These are phyloP conservation scores for Cyprinella venusta DNA, from an alignment of 2,797 vertebrate genomes.

Conservation along the genomic window DNA sequence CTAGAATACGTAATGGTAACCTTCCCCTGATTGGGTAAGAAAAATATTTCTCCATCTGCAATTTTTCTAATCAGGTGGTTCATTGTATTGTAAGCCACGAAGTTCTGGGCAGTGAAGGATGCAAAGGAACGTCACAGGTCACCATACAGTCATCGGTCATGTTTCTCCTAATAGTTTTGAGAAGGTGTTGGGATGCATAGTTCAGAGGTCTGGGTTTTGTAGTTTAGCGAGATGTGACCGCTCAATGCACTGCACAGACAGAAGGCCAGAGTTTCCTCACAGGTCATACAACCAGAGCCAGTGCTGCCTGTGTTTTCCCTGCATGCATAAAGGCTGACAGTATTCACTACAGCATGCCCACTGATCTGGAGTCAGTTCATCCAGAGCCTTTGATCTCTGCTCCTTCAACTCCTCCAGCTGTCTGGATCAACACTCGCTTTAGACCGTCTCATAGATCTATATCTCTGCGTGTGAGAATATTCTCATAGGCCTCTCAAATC, in stretches of 20 bases:
- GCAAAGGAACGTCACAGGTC: constrained; percentile 31
- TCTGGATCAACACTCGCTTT: neutral
- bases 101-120: constrained; percentile 9
- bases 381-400: constrained; percentile 65
- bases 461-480: neutral
- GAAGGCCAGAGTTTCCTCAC: constrained; percentile 33
- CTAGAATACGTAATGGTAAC: too few relatives aligned
- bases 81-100: neutral
- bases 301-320: constrained; percentile 27
- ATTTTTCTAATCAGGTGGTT: too few relatives aligned
- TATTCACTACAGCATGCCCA: constrained; percentile 26
- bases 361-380: constrained; percentile 57
- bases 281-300: constrained; percentile 45
- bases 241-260: constrained; percentile 26
- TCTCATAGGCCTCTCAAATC: neutral
- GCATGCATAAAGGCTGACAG: constrained; percentile 56
- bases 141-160: constrained; percentile 43
- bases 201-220: constrained; percentile 60
- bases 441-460: neutral
- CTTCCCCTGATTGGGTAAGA: too few relatives aligned
- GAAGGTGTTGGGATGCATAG: constrained; percentile 41
- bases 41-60: too few relatives aligned
- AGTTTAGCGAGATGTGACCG: constrained; percentile 53
- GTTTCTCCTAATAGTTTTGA: constrained; percentile 63
- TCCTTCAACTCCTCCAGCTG: constrained; percentile 54